Conservation (phyloP, 2,797 vertebrate genomes). For the Eupleurogrammus muticus region DNA sequence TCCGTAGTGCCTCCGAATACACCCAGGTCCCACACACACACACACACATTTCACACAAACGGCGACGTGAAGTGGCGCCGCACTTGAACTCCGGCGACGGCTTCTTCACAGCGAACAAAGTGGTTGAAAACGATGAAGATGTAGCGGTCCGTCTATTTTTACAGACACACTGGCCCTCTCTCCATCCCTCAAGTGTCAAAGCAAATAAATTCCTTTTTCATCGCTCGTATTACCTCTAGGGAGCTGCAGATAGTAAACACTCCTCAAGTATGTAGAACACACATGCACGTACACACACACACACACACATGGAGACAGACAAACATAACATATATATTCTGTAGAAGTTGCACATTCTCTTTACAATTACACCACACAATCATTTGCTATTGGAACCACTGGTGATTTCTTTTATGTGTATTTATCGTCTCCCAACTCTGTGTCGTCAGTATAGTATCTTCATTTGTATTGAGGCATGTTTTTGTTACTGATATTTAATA, state of each 20-base stretch:
- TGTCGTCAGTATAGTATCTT: not conserved
- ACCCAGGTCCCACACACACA: constrained; percentile 6
- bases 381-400: constrained; percentile 21
- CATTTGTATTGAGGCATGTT: not conserved
- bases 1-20: constrained; percentile 30
- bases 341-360: constrained; percentile 25
- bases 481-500: constrained; percentile 1
- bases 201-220: constrained; percentile 65
- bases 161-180: constrained; percentile 42
- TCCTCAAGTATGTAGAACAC: constrained; percentile 42
- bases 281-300: constrained; percentile 5
- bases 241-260: constrained; percentile 51
- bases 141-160: constrained; percentile 51
- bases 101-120: constrained; percentile 55
- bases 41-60: constrained; percentile 2
- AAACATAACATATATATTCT: constrained; percentile 19
- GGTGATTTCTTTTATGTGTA: constrained; percentile 15
- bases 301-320: constrained; percentile 14
- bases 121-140: constrained; percentile 58
- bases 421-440: constrained; percentile 6
- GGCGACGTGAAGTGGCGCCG: constrained; percentile 7
- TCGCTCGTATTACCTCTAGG: constrained; percentile 53
- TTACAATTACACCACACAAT: constrained; percentile 20
- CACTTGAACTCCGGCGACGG: constrained; percentile 44
- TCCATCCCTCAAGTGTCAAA: constrained; percentile 54